Percentiles rank a stretch among this genome's conserved stretches.
Conservation (phyloP, 2,888 invertebrate species). For the Tuta absoluta region DNA sequence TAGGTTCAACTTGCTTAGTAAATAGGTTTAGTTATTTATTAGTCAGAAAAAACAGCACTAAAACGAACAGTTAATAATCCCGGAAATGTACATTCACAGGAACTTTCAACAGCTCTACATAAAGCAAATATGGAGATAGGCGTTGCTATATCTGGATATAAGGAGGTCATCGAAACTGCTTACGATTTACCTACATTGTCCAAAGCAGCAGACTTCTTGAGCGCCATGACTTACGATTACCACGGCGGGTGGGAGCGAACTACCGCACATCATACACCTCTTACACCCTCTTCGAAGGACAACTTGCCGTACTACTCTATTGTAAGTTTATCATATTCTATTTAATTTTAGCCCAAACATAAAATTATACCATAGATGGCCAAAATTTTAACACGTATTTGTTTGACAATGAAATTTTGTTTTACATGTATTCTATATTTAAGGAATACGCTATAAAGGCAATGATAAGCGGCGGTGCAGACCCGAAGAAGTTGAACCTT, state of each 20-base stretch:
- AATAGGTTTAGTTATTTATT: background rate
- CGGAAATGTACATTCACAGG: constrained; percentile 60
- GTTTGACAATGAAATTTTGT: too few species aligned
- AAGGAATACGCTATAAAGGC: constrained; percentile 92
- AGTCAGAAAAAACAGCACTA: background rate
- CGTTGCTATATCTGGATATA: constrained; percentile 93
- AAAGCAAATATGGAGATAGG: constrained; percentile 87
- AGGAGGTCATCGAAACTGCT: constrained; percentile 92
- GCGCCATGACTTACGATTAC: constrained; percentile 94
- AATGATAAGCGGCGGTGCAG: constrained; percentile 87
- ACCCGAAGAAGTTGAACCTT: constrained; percentile 87
- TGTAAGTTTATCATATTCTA: constrained; percentile 69
- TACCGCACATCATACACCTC: constrained; percentile 91
- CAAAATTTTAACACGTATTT: too few species aligned
- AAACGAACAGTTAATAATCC: background rate
- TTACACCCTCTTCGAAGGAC: constrained; percentile 84
- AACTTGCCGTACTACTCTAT: constrained; percentile 88
- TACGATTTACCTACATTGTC: constrained; percentile 89
- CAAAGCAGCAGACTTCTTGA: constrained; percentile 87
- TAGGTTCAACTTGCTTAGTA: constrained; percentile 46
- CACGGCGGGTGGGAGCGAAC: constrained; percentile 93
- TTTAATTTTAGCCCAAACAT: background rate
- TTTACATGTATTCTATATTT: background rate
- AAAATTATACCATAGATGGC: background rate
- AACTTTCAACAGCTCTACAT: constrained; percentile 84